Conservation (phyloP, 2,113 vertebrate species). For the Enhydra lutris region DNA sequence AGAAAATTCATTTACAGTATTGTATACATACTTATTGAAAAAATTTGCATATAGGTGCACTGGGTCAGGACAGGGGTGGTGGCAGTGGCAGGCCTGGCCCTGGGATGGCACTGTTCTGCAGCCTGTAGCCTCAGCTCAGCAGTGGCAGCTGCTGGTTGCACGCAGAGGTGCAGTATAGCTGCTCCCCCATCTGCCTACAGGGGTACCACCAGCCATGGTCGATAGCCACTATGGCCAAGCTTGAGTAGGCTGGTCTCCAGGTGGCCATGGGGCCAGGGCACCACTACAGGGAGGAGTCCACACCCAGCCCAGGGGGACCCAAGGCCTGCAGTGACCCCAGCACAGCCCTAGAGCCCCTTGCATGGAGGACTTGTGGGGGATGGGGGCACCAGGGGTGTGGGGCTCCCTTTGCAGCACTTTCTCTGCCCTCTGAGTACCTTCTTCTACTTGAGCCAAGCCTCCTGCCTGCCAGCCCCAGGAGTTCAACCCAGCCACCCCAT, state of each 20-base stretch:
- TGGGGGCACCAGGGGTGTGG: not conserved
- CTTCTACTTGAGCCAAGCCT: not conserved
- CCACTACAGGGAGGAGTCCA: not conserved
- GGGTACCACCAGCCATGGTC: not conserved
- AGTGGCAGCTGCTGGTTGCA: not conserved
- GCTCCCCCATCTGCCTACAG: not conserved
- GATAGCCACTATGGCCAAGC: not conserved
- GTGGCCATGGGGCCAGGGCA: not conserved
- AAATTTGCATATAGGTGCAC: not conserved
- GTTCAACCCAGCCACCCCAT: not conserved
- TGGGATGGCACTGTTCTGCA: not conserved
- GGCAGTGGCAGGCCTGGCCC: not conserved
- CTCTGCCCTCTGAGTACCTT: not conserved
- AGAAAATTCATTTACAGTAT: not conserved
- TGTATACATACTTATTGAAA: not conserved
- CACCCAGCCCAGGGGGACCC: not conserved
- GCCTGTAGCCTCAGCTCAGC: not conserved
- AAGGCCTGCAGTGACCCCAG: not conserved
- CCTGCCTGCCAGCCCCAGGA: not conserved
- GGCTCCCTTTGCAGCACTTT: not conserved
- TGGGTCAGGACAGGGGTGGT: not conserved
- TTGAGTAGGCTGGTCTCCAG: not conserved
- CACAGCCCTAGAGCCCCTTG: not conserved
- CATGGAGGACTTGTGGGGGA: not conserved
- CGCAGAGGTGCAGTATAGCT: not conserved